phyloP scores from a whole-genome alignment of 2,888 invertebrate species.

The Ptycholaimellus sp. region DNA sequence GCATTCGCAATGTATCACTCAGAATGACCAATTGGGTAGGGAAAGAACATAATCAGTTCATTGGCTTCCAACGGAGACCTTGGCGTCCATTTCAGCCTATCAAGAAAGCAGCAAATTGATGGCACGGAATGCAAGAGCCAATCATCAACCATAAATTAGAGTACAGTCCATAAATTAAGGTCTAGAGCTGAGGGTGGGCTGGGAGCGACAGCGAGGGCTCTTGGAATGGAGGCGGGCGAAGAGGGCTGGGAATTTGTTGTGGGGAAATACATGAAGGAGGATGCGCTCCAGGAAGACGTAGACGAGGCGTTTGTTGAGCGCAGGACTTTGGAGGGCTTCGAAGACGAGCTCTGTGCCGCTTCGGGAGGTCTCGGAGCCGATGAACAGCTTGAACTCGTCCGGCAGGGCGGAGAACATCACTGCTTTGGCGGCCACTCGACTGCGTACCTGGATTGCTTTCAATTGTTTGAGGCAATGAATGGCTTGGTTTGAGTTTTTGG shows the following conservation, averaged over 20 bases:
- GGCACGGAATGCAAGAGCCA: too few species aligned
- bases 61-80: too few species aligned
- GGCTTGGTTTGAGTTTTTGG: too few species aligned
- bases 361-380: conserved; percentile 62
- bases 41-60: too few species aligned
- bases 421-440: conserved; percentile 58
- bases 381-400: conserved; percentile 64
- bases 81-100: too few species aligned
- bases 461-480: too few species aligned
- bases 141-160: too few species aligned
- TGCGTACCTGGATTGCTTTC: conserved; percentile 43
- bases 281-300: conserved; percentile 61
- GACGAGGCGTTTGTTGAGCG: conserved; percentile 54
- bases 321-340: conserved; percentile 60
- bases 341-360: conserved; percentile 57
- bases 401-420: conserved; percentile 57
- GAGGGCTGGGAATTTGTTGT: conserved; percentile 19
- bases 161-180: too few species aligned
- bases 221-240: conserved; percentile 23
- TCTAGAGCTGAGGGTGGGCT: too few species aligned
- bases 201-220: conserved; percentile 17
- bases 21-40: too few species aligned
- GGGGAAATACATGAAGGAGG: conserved; percentile 19
- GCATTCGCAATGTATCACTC: too few species aligned
- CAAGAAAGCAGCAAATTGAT: too few species aligned